Percentiles rank a stretch among this genome's conserved stretches.
Conservation (phyloP, 2,888 invertebrate genomes). For the Nemapogon koenigi region DNA sequence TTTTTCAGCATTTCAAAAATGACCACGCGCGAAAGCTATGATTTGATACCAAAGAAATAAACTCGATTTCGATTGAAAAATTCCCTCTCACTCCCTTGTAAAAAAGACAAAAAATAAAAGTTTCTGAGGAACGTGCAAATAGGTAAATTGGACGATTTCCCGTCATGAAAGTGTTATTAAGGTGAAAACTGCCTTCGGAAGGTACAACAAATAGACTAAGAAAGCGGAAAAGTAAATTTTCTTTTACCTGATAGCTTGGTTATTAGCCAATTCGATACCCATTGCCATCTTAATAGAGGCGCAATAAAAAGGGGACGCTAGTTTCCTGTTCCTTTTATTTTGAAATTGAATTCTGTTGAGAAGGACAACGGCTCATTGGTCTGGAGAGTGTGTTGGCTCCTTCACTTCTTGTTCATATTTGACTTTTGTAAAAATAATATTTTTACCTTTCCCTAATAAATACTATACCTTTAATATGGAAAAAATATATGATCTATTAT, state of each 20-base stretch:
- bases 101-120: neutral
- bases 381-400: no score
- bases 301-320: constrained; percentile 56
- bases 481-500: no score
- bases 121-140: neutral
- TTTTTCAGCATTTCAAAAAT: no score
- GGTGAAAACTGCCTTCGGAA: neutral
- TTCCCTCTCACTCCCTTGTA: no score
- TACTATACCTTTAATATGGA: no score
- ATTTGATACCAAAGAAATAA: no score
- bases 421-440: no score
- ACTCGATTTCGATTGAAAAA: no score
- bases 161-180: neutral
- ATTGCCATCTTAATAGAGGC: constrained; percentile 61
- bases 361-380: no score
- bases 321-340: constrained; percentile 27
- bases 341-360: constrained; percentile 2
- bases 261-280: constrained; percentile 61
- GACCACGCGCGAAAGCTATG: no score
- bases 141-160: neutral
- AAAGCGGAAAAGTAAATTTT: constrained; percentile 41
- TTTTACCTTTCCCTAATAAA: no score
- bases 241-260: constrained; percentile 63
- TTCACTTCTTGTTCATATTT: no score
- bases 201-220: neutral